These are phyloP conservation scores for Acheta domesticus DNA, from an alignment of 2,888 invertebrate genomes.

Conservation along the genomic window DNA sequence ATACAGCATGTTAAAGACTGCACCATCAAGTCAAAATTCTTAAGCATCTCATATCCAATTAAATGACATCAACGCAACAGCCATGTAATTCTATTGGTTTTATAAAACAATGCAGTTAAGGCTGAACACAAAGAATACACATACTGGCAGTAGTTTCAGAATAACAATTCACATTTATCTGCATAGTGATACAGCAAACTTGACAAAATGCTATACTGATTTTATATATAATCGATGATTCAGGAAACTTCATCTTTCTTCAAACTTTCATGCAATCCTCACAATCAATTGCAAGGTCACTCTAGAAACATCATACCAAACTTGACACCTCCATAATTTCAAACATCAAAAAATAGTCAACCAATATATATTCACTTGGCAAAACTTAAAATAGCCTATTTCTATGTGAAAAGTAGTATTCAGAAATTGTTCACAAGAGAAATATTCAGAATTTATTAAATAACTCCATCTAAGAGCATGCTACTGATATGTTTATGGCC, in stretches of 20 bases:
- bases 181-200: not conserved
- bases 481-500: constrained; percentile 18
- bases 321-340: not conserved
- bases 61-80: not conserved
- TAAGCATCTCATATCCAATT: not conserved
- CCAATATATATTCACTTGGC: not conserved
- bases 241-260: not conserved
- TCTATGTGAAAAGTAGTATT: not conserved
- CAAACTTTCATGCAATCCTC: not conserved
- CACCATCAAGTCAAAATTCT: not conserved
- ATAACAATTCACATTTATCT: constrained; percentile 2
- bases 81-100: not conserved
- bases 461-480: not conserved
- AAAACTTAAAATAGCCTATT: not conserved
- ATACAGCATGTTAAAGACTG: constrained; percentile 2
- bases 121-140: not conserved
- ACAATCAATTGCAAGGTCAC: not conserved
- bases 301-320: not conserved
- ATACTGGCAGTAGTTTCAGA: not conserved
- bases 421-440: not conserved
- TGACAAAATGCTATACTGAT: not conserved
- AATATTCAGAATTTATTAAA: not conserved
- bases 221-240: not conserved
- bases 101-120: not conserved
- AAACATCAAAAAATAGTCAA: not conserved